Evolutionary conservation across 2,113 vertebrate genomes (phyloP).

Genomic region (Istiophorus platypterus): DNA sequence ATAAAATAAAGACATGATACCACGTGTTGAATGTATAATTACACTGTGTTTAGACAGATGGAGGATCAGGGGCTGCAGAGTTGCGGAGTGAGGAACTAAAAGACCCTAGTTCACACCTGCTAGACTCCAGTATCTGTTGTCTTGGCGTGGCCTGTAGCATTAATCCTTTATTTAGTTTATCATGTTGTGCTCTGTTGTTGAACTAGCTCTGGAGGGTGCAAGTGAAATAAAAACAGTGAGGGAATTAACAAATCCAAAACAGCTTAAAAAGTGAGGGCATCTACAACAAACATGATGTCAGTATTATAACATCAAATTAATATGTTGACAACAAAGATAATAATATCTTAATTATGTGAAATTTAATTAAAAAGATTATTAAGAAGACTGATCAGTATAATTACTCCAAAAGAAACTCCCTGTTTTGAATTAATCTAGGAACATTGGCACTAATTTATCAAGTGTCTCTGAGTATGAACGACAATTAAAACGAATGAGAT

Average conservation of each 20-base stretch:
- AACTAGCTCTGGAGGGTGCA: neutral
- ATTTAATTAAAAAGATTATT: neutral
- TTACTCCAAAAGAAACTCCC: neutral
- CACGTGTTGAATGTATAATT: conserved; percentile 34
- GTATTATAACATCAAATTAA: conserved; percentile 6
- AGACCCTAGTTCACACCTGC: conserved; percentile 10
- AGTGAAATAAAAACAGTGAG: neutral
- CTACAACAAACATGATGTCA: neutral
- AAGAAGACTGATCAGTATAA: conserved; percentile 13
- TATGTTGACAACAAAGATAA: conserved; percentile 24
- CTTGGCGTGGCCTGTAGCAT: conserved; percentile 13
- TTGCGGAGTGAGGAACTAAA: neutral
- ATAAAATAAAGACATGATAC: conserved; percentile 29
- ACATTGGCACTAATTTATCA: conserved; percentile 43
- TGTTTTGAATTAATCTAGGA: conserved; percentile 9
- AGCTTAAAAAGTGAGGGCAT: neutral
- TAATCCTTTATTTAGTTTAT: neutral
- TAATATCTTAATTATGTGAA: conserved; percentile 11
- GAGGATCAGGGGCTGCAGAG: neutral
- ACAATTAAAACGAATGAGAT: conserved; percentile 60
- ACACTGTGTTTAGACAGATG: conserved; percentile 6
- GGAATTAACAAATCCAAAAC: neutral
- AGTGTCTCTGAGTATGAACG: conserved; percentile 33
- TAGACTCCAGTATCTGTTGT: conserved; percentile 8
- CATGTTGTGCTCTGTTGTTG: neutral